Percentiles rank a stretch among this genome's conserved stretches.
Evolutionary conservation across 1,140 invertebrate species (phyloP).

Genomic region (Sinella curviseta): DNA sequence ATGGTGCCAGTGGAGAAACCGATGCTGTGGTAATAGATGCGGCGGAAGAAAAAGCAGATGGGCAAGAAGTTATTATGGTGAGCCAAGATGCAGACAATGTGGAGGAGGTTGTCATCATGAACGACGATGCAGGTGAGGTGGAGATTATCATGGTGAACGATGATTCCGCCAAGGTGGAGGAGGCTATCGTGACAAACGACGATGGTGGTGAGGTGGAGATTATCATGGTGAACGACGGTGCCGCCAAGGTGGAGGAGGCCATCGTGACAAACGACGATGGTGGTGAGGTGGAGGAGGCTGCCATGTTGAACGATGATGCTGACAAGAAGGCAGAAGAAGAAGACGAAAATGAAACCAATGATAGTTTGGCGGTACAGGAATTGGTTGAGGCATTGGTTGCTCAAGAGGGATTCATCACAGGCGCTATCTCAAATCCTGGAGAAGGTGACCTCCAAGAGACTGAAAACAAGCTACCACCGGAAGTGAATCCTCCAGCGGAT

Average conservation of each 20-base stretch:
- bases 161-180: no score
- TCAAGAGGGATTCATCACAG: background rate
- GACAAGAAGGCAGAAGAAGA: background rate
- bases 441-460: background rate
- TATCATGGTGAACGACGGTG: background rate
- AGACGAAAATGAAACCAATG: background rate
- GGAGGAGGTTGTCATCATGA: no score
- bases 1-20: background rate
- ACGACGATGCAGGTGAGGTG: no score
- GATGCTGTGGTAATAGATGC: background rate
- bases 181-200: no score
- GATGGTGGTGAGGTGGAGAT: background rate
- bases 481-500: background rate
- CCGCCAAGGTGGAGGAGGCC: background rate
- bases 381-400: no score
- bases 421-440: background rate
- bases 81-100: no score
- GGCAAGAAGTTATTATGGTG: no score
- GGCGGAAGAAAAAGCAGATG: background rate
- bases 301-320: background rate
- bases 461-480: background rate
- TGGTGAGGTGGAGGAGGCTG: background rate
- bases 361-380: background rate
- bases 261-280: background rate
- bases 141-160: no score